Percentiles rank a stretch among this genome's conserved stretches.
Evolutionary conservation across 2,113 vertebrate species (phyloP).

Genomic region (Phocoena phocoena): DNA sequence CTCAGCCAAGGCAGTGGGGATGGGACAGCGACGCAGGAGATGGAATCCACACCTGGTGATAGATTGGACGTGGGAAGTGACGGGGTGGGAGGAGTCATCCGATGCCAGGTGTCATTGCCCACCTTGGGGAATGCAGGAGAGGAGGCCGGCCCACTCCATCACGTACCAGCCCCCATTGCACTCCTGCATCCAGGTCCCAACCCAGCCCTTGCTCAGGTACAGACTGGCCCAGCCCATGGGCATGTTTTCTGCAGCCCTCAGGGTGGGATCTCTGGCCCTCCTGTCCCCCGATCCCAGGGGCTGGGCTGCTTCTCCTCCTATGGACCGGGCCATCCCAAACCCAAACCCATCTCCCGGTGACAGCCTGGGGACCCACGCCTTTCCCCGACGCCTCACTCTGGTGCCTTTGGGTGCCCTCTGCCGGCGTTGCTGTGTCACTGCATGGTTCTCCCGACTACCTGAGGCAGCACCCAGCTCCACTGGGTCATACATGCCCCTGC

Average conservation of each 20-base stretch:
- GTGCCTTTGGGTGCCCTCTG: constrained; percentile 51
- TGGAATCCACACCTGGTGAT: neutral
- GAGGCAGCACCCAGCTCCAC: rapidly evolving
- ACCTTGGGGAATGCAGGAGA: neutral
- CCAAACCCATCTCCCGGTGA: neutral
- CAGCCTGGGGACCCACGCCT: rapidly evolving
- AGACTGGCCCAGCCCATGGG: neutral
- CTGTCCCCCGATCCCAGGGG: too few species aligned
- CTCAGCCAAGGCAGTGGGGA: neutral
- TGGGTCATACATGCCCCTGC: neutral
- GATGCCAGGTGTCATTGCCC: neutral
- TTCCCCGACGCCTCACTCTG: neutral
- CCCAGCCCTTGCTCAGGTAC: neutral
- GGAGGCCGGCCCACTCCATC: neutral
- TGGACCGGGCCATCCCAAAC: neutral
- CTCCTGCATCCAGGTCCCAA: neutral
- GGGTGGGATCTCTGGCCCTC: neutral
- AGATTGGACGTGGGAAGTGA: neutral
- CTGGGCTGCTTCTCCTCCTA: neutral
- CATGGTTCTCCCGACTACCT: neutral
- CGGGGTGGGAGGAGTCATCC: neutral
- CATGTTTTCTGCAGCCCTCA: neutral
- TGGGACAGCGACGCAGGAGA: neutral
- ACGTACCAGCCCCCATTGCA: too few species aligned
- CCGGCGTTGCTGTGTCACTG: rapidly evolving